Evolutionary conservation across 2,797 vertebrate genomes (phyloP).

Genomic region (Rhinophrynus dorsalis): DNA sequence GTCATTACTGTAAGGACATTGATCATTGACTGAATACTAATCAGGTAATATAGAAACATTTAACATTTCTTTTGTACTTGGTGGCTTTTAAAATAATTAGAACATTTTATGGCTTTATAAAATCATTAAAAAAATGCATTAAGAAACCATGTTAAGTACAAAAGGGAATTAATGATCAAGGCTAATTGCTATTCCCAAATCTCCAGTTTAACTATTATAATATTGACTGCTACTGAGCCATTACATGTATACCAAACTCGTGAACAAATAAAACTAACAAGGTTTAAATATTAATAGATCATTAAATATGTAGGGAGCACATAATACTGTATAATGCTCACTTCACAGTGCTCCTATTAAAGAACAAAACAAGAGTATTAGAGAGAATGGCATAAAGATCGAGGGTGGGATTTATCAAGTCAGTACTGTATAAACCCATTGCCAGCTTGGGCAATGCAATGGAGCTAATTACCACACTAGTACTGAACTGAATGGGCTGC

Average conservation of each 20-base stretch:
- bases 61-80: not conserved
- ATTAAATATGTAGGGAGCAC: not conserved
- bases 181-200: conserved; percentile 12
- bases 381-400: not conserved
- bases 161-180: conserved; percentile 7
- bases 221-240: not conserved
- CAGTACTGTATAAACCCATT: no score
- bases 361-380: not conserved
- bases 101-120: not conserved
- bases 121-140: conserved; percentile 1
- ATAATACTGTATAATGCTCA: not conserved
- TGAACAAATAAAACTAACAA: not conserved
- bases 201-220: conserved; percentile 5
- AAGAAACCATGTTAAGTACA: not conserved
- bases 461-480: no score
- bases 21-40: not conserved
- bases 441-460: no score
- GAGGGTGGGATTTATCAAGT: no score
- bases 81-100: not conserved
- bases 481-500: no score
- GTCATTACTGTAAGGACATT: not conserved
- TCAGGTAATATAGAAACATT: conserved; percentile 2
- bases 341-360: not conserved
- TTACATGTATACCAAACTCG: not conserved
- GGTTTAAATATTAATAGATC: conserved; percentile 15